Evolutionary conservation across 2,113 vertebrate genomes (phyloP), one percentile per base, ranked within the genome.

Genomic region (Andinoacara biseriatus): DNA sequence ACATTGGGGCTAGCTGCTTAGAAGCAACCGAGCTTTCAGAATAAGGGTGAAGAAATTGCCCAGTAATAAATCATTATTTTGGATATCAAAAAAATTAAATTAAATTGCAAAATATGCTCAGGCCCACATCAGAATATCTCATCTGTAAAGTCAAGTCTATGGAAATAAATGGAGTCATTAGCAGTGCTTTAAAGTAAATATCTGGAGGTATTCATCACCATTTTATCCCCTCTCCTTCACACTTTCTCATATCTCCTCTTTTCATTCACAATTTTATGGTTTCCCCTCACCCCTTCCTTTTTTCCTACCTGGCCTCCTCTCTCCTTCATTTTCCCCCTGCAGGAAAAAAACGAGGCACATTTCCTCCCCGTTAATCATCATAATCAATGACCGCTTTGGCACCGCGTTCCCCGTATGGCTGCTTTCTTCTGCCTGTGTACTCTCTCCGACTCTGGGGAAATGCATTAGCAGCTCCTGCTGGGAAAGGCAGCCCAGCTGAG

Each of bases 321-420:
- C 78, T 57, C 77, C 82, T 87, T 79, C 52, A 56, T 81, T 49
- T 81, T 78, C 85, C 81, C 78, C 85, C 74, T 74, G 60, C 26
- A 5, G 33, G 86, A 84, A 59, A 84, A 59, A 60, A 87, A 54
- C 0, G 17, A 85, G 67, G 40, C 87, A 63, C 58, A 40, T 89
- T 88, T 84, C 86, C 86, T 80, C 80, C 61, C 62, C 4, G 65
- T 84, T 93, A 86, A 91, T 93, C 78, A 82, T 74, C 69, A 79
- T 92, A 92, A 93, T 90, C 90, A 38, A 90, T 87, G 82, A 57
- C 24, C 46, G 86, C 85, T 81, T 76, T 40, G 43, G 74, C 62
- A 24, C 82, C 3, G 18, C 5, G 83, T 80, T 10, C 33, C 77
- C 80, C 67, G 24, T 61, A 29, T 59, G 76, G 54, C 82, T 26